phyloP scores from a whole-genome alignment of 2,113 vertebrate genomes.

The Ivindomyrus marchei region DNA sequence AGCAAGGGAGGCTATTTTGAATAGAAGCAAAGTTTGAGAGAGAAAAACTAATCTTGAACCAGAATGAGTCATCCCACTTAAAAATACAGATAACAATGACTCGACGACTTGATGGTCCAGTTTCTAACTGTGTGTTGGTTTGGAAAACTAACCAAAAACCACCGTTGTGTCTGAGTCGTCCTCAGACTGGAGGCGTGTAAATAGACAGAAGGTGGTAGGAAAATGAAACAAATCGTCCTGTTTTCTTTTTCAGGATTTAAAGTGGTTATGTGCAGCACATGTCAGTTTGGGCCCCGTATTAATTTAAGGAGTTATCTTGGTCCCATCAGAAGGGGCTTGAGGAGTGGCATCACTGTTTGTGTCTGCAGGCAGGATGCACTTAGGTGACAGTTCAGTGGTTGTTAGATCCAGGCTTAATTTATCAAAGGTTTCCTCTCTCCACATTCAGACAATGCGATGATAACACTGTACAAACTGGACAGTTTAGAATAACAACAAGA shows the following conservation, averaged over 20 bases:
- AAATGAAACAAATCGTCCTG: slow-evolving; percentile 78
- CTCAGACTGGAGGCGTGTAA: slow-evolving; percentile 63
- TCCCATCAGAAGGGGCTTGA: neutral
- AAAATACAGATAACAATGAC: slow-evolving; percentile 56
- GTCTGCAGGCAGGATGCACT: neutral
- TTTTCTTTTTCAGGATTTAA: slow-evolving; percentile 78
- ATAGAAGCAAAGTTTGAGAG: neutral
- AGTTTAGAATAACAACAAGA: neutral
- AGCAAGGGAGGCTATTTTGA: slow-evolving; percentile 24
- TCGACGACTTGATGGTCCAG: slow-evolving; percentile 61
- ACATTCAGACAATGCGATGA: neutral
- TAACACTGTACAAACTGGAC: neutral
- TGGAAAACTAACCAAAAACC: slow-evolving; percentile 67
- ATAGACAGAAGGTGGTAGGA: slow-evolving; percentile 66
- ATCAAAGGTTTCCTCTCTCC: neutral
- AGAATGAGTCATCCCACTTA: slow-evolving; percentile 47
- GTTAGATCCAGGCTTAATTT: neutral
- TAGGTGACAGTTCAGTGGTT: neutral
- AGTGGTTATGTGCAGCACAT: slow-evolving; percentile 62
- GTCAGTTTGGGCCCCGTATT: slow-evolving; percentile 66
- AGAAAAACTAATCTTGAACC: neutral
- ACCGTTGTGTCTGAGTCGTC: slow-evolving; percentile 72
- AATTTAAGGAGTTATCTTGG: slow-evolving; percentile 7
- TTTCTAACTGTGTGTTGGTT: slow-evolving; percentile 64
- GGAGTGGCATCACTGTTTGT: neutral